Conservation (phyloP, 2,888 invertebrate genomes). For the Diplazon laetatorius region DNA sequence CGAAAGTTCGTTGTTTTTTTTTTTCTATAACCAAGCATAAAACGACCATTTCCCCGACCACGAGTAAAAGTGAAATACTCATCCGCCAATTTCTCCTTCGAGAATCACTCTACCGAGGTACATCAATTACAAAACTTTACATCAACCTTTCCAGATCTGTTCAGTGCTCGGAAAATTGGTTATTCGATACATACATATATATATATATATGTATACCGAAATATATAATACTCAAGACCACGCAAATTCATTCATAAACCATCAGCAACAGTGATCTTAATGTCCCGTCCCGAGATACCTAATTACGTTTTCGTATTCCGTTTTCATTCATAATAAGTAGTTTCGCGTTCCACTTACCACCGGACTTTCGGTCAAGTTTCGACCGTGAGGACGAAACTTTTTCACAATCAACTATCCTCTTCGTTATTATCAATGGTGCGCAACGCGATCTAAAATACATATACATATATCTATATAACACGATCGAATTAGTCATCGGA, state of each 20-base stretch:
- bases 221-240: no score
- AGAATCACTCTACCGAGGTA: background rate
- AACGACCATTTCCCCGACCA: background rate
- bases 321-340: conserved; percentile 58
- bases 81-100: background rate
- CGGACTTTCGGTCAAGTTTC: conserved; percentile 11
- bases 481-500: conserved; percentile 43
- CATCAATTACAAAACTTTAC: conserved; percentile 6
- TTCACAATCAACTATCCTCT: conserved; percentile 10
- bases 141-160: background rate
- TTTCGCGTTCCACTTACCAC: conserved; percentile 23
- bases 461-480: no score
- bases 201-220: no score
- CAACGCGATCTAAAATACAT: conserved; percentile 37
- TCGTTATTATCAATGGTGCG: background rate
- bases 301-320: conserved; percentile 27
- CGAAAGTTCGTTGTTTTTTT: no score
- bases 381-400: conserved; percentile 30
- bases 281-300: conserved; percentile 6
- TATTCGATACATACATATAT: background rate
- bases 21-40: background rate
- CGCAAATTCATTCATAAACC: background rate
- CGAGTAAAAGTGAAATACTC: no score
- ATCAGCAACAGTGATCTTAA: conserved; percentile 1
- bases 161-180: background rate